Evolutionary conservation across 1,140 invertebrate species (phyloP).

Genomic region (Drosophila carrolli): DNA sequence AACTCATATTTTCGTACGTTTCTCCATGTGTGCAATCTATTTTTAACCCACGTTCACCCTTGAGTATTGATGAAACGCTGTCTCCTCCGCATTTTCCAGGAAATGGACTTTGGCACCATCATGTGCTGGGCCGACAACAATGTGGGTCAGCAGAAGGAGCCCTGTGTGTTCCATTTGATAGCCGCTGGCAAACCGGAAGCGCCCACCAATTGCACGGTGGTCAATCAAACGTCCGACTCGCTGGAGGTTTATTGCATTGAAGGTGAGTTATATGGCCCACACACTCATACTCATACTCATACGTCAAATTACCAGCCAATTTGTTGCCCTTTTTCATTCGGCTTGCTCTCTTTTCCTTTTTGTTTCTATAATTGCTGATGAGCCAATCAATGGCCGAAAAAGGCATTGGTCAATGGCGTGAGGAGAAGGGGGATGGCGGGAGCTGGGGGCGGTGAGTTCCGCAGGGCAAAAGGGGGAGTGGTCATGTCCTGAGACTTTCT

Average conservation of each 20-base stretch:
- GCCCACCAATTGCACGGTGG: constrained; percentile 91
- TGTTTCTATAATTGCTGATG: constrained; percentile 75
- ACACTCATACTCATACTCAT: constrained; percentile 13
- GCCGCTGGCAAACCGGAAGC: constrained; percentile 92
- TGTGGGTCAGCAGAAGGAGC: constrained; percentile 88
- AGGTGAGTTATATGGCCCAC: constrained; percentile 75
- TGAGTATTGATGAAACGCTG: constrained; percentile 26
- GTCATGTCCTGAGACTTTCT: constrained; percentile 36
- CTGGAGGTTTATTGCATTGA: constrained; percentile 91
- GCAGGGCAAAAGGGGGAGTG: constrained; percentile 1
- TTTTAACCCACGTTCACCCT: constrained; percentile 17
- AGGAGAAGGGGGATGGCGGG: too few species aligned
- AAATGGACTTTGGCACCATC: constrained; percentile 90
- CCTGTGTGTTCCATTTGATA: constrained; percentile 90
- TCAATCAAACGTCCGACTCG: constrained; percentile 92
- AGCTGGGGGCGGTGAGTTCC: neutral
- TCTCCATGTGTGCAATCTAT: neutral
- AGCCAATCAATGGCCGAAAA: constrained; percentile 71
- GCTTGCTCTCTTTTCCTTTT: constrained; percentile 3
- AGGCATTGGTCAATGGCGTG: constrained; percentile 23
- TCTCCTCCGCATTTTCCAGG: constrained; percentile 65
- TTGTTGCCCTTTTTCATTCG: constrained; percentile 43
- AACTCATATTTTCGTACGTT: too few species aligned
- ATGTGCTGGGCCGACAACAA: constrained; percentile 89
- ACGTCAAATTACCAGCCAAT: constrained; percentile 56